Conservation (phyloP, 2,113 vertebrate species). For the Pelusios castaneus region DNA sequence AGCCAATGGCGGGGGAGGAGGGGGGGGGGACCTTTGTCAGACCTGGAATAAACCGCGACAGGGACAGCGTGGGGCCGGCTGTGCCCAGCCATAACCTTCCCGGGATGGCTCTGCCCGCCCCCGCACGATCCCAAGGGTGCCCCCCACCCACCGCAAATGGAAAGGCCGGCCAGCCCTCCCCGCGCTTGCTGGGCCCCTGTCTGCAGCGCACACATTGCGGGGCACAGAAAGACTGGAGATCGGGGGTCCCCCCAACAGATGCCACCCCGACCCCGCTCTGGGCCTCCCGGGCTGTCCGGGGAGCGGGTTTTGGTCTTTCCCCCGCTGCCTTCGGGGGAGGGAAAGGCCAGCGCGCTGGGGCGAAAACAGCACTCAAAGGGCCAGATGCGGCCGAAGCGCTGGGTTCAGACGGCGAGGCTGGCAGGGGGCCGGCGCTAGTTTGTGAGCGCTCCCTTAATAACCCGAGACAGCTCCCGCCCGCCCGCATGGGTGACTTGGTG, state of each 20-base stretch:
- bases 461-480: no score
- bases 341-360: no score
- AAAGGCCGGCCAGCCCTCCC: not conserved
- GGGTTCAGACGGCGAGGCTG: not conserved
- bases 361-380: no score
- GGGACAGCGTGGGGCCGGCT: conserved; percentile 18
- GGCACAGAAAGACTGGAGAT: not conserved
- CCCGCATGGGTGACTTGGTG: no score
- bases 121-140: no score
- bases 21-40: conserved; percentile 14
- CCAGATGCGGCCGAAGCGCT: not conserved
- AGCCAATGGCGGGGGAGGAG: conserved; percentile 70
- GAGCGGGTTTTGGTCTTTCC: not conserved
- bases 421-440: no score
- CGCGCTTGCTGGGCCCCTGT: not conserved
- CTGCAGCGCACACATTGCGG: not conserved
- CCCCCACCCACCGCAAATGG: not conserved
- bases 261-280: not conserved
- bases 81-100: no score
- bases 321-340: not conserved
- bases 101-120: no score
- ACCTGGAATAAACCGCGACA: conserved; percentile 3
- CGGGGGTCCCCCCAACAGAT: not conserved
- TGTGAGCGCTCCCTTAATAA: no score
- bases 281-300: not conserved